A percentile compares a stretch with the other conserved stretches of the same genome.
phyloP scores from a whole-genome alignment of 2,888 invertebrate genomes.

The Dryocosmus kuriphilus region DNA sequence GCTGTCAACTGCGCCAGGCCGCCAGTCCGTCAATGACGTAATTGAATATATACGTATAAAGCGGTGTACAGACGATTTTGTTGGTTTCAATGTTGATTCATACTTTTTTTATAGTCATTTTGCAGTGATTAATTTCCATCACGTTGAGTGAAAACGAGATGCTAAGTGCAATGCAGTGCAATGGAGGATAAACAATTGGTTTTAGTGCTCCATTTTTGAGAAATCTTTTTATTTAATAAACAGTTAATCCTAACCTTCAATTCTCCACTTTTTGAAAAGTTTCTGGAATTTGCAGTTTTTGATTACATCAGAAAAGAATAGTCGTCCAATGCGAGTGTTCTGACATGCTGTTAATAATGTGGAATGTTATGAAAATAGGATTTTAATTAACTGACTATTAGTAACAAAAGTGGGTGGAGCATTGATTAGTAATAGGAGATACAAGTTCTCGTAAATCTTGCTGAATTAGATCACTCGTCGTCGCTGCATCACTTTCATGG shows the following conservation, averaged over 20 bases:
- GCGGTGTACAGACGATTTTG: neutral
- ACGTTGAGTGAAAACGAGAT: neutral
- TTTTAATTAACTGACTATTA: conserved; percentile 18
- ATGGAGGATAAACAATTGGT: conserved; percentile 13
- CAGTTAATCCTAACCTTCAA: neutral
- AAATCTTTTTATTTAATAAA: neutral
- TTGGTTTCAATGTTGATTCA: conserved; percentile 11
- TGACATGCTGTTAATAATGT: conserved; percentile 14
- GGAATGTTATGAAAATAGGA: neutral
- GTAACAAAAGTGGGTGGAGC: conserved; percentile 40
- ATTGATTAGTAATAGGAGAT: conserved; percentile 10
- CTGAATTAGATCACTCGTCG: conserved; percentile 1
- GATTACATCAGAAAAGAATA: neutral
- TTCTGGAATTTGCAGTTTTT: neutral
- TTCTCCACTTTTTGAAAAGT: neutral
- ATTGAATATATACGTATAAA: neutral
- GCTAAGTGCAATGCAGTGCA: neutral
- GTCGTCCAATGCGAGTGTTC: neutral
- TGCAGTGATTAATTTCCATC: neutral
- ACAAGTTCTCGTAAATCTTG: conserved; percentile 1
- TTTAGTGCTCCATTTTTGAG: neutral
- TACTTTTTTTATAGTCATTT: conserved; percentile 5
- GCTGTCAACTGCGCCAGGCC: neutral
- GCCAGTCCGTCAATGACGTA: neutral
- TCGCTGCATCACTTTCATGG: neutral